Evolutionary conservation across 2,888 invertebrate genomes (phyloP).

Genomic region (Heliconius aoede): DNA sequence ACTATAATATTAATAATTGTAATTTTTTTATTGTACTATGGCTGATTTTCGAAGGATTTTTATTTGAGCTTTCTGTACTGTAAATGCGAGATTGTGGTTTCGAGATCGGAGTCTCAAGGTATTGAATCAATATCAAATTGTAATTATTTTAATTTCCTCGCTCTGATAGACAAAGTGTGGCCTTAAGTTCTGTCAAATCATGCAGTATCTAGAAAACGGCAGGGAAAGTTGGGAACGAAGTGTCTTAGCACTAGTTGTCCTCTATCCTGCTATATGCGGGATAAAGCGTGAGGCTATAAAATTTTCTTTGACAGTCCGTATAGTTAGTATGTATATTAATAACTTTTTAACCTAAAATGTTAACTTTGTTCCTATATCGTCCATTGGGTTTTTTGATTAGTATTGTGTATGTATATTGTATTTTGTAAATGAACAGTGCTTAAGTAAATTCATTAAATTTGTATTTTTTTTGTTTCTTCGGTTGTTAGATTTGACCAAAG

Average conservation of each 20-base stretch:
- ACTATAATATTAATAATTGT: background rate
- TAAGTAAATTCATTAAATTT: slow-evolving; percentile 26
- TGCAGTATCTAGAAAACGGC: background rate
- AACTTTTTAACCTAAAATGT: slow-evolving; percentile 6
- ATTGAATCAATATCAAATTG: no score
- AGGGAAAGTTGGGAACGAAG: background rate
- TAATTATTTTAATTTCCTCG: no score
- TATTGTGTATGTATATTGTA: slow-evolving; percentile 21
- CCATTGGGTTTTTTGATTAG: slow-evolving; percentile 13
- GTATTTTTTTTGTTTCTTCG: slow-evolving; percentile 31
- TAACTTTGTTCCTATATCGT: slow-evolving; percentile 29
- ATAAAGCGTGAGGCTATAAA: background rate
- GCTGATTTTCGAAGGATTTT: slow-evolving; percentile 3
- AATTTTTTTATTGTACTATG: slow-evolving; percentile 13
- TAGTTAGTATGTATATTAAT: slow-evolving; percentile 12
- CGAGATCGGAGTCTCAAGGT: no score
- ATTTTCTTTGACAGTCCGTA: slow-evolving; percentile 1
- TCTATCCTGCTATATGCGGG: background rate
- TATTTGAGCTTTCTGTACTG: background rate
- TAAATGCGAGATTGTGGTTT: background rate
- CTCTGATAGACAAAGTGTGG: background rate
- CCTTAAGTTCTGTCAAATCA: no score
- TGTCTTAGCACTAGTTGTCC: background rate
- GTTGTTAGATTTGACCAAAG: slow-evolving; percentile 59
- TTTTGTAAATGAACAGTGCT: slow-evolving; percentile 25